phyloP scores from a whole-genome alignment of 2,888 invertebrate genomes.

The Aporophyla lueneburgensis region DNA sequence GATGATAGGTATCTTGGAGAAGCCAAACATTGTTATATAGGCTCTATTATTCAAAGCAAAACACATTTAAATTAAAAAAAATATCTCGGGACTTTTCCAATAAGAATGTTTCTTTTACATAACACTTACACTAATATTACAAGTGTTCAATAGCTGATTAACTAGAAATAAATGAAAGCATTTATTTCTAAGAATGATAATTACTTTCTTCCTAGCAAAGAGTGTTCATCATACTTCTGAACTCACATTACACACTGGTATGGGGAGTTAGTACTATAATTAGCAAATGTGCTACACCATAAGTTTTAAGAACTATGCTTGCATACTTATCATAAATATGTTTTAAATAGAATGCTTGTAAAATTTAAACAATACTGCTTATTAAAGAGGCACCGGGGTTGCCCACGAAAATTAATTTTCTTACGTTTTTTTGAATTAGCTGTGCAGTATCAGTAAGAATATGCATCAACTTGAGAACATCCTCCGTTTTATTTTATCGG shows the following conservation, averaged over 20 bases:
- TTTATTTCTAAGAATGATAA: constrained; percentile 35
- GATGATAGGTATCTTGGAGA: not conserved
- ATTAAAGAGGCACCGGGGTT: no score
- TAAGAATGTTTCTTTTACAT: constrained; percentile 11
- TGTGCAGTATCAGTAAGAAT: no score
- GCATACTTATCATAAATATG: not conserved
- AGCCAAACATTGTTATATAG: no score
- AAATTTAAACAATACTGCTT: not conserved
- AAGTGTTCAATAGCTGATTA: not conserved
- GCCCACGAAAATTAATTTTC: no score
- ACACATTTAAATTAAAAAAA: not conserved
- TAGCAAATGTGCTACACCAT: not conserved
- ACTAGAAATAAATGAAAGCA: constrained; percentile 21
- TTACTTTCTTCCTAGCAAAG: constrained; percentile 28
- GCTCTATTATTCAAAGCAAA: not conserved
- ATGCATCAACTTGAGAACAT: no score
- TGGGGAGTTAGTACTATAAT: not conserved
- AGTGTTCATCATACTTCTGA: not conserved
- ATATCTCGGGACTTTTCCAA: constrained; percentile 14
- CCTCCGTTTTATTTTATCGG: no score
- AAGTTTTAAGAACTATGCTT: not conserved
- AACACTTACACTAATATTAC: not conserved
- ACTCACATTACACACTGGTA: not conserved
- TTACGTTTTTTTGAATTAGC: no score
- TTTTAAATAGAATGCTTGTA: not conserved